Conservation (phyloP, 2,888 invertebrate genomes). For the Pristionchus maxplancki region DNA sequence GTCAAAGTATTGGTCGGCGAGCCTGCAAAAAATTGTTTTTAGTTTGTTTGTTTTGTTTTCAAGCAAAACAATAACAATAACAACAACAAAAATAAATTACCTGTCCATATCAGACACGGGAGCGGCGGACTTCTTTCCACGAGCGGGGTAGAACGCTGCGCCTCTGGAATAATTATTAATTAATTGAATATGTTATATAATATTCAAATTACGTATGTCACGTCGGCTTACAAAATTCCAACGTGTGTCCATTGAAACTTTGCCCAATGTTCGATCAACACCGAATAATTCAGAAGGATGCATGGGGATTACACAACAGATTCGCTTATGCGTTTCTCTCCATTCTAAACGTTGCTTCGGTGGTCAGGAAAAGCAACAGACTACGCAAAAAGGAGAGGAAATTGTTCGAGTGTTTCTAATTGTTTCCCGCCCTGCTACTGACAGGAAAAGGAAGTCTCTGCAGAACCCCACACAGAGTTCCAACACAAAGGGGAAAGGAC, state of each 20-base stretch:
- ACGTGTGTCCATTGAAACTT: background rate
- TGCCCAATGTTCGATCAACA: background rate
- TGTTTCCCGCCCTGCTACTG: background rate
- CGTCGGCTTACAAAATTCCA: background rate
- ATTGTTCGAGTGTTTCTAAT: background rate
- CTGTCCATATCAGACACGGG: background rate
- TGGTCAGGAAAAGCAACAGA: background rate
- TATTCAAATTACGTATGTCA: background rate
- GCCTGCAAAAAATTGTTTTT: background rate
- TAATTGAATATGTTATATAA: background rate
- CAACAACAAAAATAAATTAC: background rate
- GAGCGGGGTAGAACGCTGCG: conserved; percentile 3
- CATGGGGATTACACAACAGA: background rate
- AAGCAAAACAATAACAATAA: background rate
- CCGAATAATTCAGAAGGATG: background rate
- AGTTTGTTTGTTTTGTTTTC: too few species aligned
- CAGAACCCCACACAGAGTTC: background rate
- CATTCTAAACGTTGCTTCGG: background rate
- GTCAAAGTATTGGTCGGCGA: conserved; percentile 42
- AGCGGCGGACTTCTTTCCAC: conserved; percentile 21
- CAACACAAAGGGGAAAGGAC: background rate
- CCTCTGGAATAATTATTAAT: conserved; percentile 18
- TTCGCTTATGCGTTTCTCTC: background rate
- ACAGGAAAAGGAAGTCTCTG: background rate
- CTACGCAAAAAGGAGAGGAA: too few species aligned